These are phyloP conservation scores for Zaprionus nigranus DNA, from an alignment of 1,140 invertebrate genomes.

Conservation along the genomic window DNA sequence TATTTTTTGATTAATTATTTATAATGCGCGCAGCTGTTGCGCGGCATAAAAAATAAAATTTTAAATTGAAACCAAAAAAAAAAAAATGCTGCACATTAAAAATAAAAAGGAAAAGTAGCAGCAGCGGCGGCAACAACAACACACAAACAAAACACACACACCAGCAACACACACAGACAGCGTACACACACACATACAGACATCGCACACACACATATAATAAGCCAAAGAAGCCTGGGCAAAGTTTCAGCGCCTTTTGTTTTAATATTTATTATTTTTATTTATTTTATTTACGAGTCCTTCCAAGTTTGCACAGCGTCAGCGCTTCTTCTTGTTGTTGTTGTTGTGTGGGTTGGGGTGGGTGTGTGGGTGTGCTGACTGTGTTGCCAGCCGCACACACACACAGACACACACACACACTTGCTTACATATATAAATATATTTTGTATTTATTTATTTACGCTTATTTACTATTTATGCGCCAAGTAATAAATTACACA, in stretches of 20 bases:
- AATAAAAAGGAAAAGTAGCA: conserved; percentile 35
- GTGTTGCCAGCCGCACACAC: conserved; percentile 6
- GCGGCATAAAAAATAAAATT: conserved; percentile 49
- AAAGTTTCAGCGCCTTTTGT: conserved; percentile 41
- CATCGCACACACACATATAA: background rate
- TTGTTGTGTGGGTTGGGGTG: background rate
- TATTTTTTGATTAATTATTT: conserved; percentile 71
- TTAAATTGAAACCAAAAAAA: conserved; percentile 35
- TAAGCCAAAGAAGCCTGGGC: background rate
- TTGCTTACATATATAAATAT: conserved; percentile 57
- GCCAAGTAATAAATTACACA: conserved; percentile 83
- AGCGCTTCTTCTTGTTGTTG: conserved; percentile 1
- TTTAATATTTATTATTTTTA: conserved; percentile 69
- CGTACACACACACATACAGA: conserved; percentile 9
- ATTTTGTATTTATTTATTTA: conserved; percentile 83
- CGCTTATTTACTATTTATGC: conserved; percentile 84
- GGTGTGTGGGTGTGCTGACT: conserved; percentile 4
- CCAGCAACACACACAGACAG: conserved; percentile 15
- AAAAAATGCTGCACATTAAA: conserved; percentile 42
- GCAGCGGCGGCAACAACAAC: conserved; percentile 26
- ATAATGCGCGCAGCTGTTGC: conserved; percentile 70
- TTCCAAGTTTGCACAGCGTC: conserved; percentile 48
- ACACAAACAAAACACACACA: background rate
- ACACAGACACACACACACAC: conserved; percentile 7
- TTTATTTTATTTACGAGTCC: conserved; percentile 65